A percentile compares a stretch with the other conserved stretches of the same genome.
Conservation (phyloP, 1,140 invertebrate genomes). For the Heterodera schachtii region DNA sequence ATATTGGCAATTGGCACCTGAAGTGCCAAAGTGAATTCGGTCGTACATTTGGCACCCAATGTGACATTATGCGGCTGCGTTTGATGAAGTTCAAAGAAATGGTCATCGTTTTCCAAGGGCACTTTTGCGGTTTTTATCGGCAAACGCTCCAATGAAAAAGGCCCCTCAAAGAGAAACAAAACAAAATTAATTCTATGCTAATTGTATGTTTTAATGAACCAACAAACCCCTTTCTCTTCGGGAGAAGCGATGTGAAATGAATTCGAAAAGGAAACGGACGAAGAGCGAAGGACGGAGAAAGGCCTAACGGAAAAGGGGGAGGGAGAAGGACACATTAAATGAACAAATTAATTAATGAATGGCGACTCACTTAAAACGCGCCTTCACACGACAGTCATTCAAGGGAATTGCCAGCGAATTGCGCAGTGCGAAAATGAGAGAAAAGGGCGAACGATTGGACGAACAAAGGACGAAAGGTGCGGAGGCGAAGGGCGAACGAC, state of each 20-base stretch:
- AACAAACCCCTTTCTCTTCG: neutral
- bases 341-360: no score
- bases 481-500: neutral
- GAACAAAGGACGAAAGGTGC: neutral
- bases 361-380: neutral
- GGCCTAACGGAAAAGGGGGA: neutral
- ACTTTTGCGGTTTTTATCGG: neutral
- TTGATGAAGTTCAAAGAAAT: constrained; percentile 13
- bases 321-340: no score
- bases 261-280: neutral
- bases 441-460: neutral
- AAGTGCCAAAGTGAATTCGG: neutral
- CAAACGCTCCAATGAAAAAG: neutral
- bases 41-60: neutral
- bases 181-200: no score
- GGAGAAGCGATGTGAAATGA: neutral
- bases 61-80: neutral
- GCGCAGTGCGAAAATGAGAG: neutral
- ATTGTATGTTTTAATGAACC: neutral
- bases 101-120: neutral
- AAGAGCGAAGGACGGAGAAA: neutral
- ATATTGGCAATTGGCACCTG: neutral
- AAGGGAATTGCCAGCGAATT: constrained; percentile 3
- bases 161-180: neutral
- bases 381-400: neutral